phyloP scores from a whole-genome alignment of 2,888 invertebrate species.

The Rotaria sp. region DNA sequence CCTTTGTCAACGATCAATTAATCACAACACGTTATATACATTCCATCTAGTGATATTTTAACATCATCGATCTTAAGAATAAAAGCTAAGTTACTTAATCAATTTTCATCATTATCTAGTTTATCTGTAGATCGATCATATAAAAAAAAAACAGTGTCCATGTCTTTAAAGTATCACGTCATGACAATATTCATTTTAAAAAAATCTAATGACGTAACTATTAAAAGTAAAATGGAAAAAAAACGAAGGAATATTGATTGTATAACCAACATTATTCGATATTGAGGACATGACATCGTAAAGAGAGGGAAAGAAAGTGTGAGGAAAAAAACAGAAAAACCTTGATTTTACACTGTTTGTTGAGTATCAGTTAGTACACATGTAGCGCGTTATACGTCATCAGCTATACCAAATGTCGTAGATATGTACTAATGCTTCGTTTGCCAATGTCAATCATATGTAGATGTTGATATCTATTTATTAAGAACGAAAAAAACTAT shows the following conservation, averaged over 20 bases:
- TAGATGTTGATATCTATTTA: background rate
- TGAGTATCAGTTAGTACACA: background rate
- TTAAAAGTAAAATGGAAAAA: background rate
- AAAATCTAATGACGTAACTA: background rate
- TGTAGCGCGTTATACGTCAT: background rate
- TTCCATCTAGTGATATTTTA: background rate
- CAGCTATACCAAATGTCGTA: background rate
- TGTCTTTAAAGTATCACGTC: background rate
- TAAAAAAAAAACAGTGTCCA: background rate
- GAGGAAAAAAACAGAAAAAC: background rate
- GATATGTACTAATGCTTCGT: background rate
- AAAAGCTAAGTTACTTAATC: background rate
- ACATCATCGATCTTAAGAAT: background rate
- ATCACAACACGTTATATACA: background rate
- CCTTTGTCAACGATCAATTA: background rate
- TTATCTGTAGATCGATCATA: background rate
- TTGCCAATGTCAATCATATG: background rate
- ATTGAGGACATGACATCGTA: background rate
- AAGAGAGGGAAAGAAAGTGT: background rate
- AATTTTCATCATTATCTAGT: background rate
- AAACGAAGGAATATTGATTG: background rate
- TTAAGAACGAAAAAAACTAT: background rate
- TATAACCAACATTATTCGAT: constrained; percentile 1
- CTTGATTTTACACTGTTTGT: background rate
- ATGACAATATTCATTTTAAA: background rate